Percentiles rank a stretch among this genome's conserved stretches.
These are phyloP conservation scores for Cryptotis parvus DNA, from an alignment of 2,113 vertebrate species.

Conservation along the genomic window DNA sequence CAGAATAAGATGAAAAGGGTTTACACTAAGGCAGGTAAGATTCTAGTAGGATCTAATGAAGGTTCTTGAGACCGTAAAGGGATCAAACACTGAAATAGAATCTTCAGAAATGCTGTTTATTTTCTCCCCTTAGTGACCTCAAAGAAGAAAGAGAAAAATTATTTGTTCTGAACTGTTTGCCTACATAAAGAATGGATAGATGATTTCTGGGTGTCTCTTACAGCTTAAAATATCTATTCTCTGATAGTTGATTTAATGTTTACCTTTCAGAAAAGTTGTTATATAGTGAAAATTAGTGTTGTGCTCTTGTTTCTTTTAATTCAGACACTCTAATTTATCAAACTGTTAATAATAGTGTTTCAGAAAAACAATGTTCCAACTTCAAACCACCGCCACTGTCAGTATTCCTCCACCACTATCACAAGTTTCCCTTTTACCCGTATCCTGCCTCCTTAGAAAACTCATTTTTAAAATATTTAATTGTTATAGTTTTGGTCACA, in stretches of 20 bases:
- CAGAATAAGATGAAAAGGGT: conserved; percentile 24
- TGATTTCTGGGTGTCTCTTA: conserved; percentile 35
- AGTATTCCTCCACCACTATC: too few relatives aligned
- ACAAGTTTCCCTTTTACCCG: too few relatives aligned
- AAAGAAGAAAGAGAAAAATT: conserved; percentile 39
- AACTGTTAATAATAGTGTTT: too few relatives aligned
- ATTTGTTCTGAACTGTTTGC: conserved; percentile 55
- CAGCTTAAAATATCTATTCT: conserved; percentile 33
- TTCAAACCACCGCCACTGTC: too few relatives aligned
- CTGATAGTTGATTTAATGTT: conserved; percentile 25
- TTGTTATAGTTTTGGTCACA: too few relatives aligned
- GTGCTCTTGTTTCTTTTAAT: too few relatives aligned
- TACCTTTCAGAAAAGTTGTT: neutral
- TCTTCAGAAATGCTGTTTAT: neutral
- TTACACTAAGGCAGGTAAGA: conserved; percentile 4
- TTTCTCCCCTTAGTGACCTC: neutral
- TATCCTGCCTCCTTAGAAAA: too few relatives aligned
- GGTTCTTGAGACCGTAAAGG: neutral
- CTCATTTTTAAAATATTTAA: too few relatives aligned
- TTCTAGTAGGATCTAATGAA: neutral
- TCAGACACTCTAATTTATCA: too few relatives aligned
- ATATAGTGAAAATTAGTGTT: too few relatives aligned
- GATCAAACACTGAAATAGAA: conserved; percentile 5
- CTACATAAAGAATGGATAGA: neutral
- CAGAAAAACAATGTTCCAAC: too few relatives aligned